Evolutionary conservation across 2,888 invertebrate species (phyloP), one percentile per base, ranked within the genome.

Genomic region (Zaprionus lineosus): DNA sequence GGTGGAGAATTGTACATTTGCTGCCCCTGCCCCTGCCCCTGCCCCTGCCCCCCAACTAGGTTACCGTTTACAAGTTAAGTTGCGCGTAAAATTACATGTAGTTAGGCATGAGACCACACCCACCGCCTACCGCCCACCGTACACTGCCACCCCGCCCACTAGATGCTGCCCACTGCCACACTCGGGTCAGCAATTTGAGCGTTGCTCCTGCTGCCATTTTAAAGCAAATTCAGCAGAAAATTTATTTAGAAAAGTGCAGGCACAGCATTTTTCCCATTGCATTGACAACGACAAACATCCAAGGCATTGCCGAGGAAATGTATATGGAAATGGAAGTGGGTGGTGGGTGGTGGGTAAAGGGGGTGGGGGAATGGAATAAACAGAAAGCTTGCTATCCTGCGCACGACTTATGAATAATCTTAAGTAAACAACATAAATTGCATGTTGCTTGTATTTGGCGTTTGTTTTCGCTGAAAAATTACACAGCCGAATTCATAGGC

Each of bases 51-150:
- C 8, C 5, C 4, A 15, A 4, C 16, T 31, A 31, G 41, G 18
- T 11, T 43, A 37, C 24, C 73, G 79, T 72, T 79, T 75, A 84
- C 76, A 70, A 77, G 84, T 82, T 87, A 75, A 86, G 88, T 86
- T 88, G 86, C 82, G 88, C 88, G 88, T 87, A 86, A 86, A 86
- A 86, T 86, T 87, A 87, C 87, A 87, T 87, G 87, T 86, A 86
- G 76, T 75, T 76, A 68, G 74, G 47, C 79, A 74, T 83, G 78
- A 68, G 62, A 62, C 51, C 71, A 73, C 69, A 70, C 74, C 74
- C 61, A 12, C 15, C 9, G 21, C 16, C 40, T 36, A 21, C 43
- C 12, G 16, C 1, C 36, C 44, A 18, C 21, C 21, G 4, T 21
- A 21, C n/a, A n/a, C n/a, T n/a, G n/a, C n/a, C n/a, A n/a, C n/a